Base-by-base conservation (phyloP, 30 jellyfish, hydroid and myxozoan species). In the Turritopsis dohrnii region DNA sequence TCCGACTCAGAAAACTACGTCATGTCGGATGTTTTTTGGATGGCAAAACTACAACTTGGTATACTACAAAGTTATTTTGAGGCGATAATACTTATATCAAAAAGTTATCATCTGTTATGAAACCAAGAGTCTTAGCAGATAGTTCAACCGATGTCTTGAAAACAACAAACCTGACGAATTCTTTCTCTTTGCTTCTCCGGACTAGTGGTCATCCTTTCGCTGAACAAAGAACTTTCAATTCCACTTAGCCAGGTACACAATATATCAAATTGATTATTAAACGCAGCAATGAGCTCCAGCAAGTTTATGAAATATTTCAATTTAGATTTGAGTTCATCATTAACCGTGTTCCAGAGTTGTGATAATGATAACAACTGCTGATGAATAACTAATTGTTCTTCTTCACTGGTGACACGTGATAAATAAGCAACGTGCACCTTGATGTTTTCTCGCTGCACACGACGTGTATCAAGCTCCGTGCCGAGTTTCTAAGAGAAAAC, bases 121-220 rank as follows among this genome's bases (percentile, higher is more conserved):
- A 0, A 60, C 19, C 0, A 60, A 21, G 21, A 60, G 73, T 60
- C 73, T 60, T 60, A 16, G 18, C 72, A n/a, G 18, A 21, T 60
- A 18, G 73, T 60, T 23, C 21, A 0, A 60, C 19, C 0, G 21
- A 60, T 60, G 0, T 23, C 21, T 21, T 60, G 21, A 60, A 60
- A 54, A 54, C 19, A 60, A 60, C 77, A 27, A 9, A 82, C 89
- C 89, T 82, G 85, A 18, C 27, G 72, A 25, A 66, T 82, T n/a
- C 89, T 52, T 21, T 66, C 85, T 41, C 73, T 66, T 25, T 82
- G 89, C 53, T 31, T 82, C 21, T 82, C 89, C 28, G 89, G 89
- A 4, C 89, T 82, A 13, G 71, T 19, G 21, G 22, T 52, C 31
- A 79, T 29, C 22, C 53, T 31, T 21, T 22, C 85, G 9, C 20